Conservation (phyloP, 2,113 vertebrate species). For the Ictidomys tridecemlineatus region DNA sequence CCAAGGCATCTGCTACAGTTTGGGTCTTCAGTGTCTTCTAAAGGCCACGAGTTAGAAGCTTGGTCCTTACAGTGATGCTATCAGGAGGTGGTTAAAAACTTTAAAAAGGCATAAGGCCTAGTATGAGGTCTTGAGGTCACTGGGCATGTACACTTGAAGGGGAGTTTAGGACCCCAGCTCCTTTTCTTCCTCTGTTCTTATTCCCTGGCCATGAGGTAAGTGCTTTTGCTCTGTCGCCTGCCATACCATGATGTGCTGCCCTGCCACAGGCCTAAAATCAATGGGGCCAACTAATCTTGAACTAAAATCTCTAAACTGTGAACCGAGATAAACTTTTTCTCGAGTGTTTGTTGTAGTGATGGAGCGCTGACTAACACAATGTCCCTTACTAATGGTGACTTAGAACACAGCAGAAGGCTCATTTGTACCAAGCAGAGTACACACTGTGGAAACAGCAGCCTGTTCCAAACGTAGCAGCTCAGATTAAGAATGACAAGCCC, state of each 20-base stretch:
- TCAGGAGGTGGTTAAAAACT: background rate
- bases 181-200: background rate
- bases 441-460: background rate
- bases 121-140: background rate
- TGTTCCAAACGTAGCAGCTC: background rate
- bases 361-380: background rate
- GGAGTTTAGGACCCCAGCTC: background rate
- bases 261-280: background rate
- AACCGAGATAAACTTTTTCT: background rate
- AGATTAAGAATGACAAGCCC: background rate
- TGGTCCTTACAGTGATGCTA: background rate
- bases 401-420: background rate
- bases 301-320: background rate
- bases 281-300: background rate
- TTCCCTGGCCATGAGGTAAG: background rate
- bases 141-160: background rate
- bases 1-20: background rate
- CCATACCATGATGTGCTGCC: background rate
- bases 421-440: background rate
- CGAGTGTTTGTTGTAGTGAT: background rate
- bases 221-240: background rate
- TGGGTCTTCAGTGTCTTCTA: background rate
- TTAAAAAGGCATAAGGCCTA: background rate
- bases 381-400: background rate
- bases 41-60: background rate